Evolutionary conservation across 1,140 invertebrate genomes (phyloP), one percentile per base, ranked within the genome.

Genomic region (Brachionus asplanchnoidis): DNA sequence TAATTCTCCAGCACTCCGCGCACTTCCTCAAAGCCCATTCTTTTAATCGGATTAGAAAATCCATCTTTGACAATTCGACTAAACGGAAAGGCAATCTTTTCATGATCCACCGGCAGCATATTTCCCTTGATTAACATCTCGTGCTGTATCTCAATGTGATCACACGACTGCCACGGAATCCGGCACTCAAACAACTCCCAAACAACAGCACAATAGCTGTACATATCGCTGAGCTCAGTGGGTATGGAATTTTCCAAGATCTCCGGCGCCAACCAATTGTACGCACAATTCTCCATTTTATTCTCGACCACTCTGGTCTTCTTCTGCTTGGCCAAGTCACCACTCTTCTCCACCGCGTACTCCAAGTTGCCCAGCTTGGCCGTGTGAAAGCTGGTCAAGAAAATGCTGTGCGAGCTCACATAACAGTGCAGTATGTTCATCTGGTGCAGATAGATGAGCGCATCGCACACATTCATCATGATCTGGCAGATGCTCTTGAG

Each of bases 361-460:
- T 91, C 90, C 83, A 91, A 89, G 73, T 90, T 89, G 6, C 88
- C 88, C 23, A 91, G 85, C 86, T 91, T 91, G 53, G 90, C 90
- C 44, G 86, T 85, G 50, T 87, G 68, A 32, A 86, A 84, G 17
- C 85, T 87, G 12, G 89, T 87, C 12, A 91, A 86, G 46, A 89
- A 88, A 36, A 91, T 86, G 77, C 90, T 88, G 86, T 91, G 90
- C 3, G 90, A 91, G 12, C 89, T 88, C 8, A 91, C 79, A 56
- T 86, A 88, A 85, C 89, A 89, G 85, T 91, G 90, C 7, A 90
- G 85, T 46, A 88, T 87, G 77, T 88, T 87, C 80, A 88, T 87
- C 32, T 87, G 86, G 86, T 91, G 90, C 9, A 91, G 85, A 86
- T 88, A 91, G n/a, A 89, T 84, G 68, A 91, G 73, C 2, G 89